These are phyloP conservation scores for Drosophila miranda DNA, from an alignment of 1,140 invertebrate species.

Conservation along the genomic window DNA sequence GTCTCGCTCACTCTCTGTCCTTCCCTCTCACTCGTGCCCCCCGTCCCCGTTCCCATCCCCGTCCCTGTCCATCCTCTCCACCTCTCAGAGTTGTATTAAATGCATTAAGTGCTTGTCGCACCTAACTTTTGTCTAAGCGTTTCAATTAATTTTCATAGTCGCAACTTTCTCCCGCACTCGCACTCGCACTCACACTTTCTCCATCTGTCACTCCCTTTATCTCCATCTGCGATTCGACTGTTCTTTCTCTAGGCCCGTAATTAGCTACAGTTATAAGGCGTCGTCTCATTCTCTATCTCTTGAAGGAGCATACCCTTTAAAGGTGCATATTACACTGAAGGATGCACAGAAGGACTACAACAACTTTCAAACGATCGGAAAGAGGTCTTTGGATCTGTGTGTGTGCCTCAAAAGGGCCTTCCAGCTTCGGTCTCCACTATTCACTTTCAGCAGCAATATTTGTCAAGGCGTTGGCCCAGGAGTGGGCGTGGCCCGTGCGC, in stretches of 20 bases:
- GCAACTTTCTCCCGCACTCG: conserved; percentile 28
- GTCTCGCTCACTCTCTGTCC: neutral
- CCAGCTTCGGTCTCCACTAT: neutral
- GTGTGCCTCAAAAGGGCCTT: too few relatives aligned
- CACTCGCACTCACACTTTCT: neutral
- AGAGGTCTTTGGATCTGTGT: too few relatives aligned
- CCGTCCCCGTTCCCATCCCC: too few relatives aligned
- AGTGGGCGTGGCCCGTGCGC: conserved; percentile 8
- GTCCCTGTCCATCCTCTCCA: neutral
- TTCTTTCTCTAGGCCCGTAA: conserved; percentile 39
- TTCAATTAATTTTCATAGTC: conserved; percentile 77
- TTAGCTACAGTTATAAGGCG: conserved; percentile 37
- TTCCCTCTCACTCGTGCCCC: neutral
- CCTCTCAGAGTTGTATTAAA: conserved; percentile 70
- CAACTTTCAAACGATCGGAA: too few relatives aligned
- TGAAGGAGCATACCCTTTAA: too few relatives aligned
- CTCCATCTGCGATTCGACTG: conserved; percentile 1
- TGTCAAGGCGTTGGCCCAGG: conserved; percentile 1
- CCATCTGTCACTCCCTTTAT: neutral
- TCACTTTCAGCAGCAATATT: conserved; percentile 44
- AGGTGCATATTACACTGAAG: too few relatives aligned
- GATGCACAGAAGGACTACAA: too few relatives aligned
- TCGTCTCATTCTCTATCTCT: neutral
- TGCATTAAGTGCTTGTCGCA: conserved; percentile 76
- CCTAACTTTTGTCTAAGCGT: conserved; percentile 72